These are phyloP conservation scores for Heliocidaris tuberculata DNA, from an alignment of 35 echinoderm and acorn worm genomes.

Conservation along the genomic window DNA sequence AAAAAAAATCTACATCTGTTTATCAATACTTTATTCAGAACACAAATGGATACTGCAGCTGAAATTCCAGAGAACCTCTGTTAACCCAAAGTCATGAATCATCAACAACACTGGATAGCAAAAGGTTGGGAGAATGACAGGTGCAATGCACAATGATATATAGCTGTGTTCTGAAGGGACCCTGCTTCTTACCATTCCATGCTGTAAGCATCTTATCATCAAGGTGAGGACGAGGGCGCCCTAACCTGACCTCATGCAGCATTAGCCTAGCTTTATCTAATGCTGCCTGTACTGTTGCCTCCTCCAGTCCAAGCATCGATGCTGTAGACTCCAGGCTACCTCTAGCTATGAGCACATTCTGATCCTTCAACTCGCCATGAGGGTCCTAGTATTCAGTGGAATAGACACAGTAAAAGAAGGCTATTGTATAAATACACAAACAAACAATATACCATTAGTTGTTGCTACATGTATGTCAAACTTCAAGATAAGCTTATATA, in stretches of 20 bases:
- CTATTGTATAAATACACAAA: not conserved
- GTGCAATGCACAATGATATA: too few relatives aligned
- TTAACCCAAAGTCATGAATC: too few relatives aligned
- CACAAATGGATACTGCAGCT: too few relatives aligned
- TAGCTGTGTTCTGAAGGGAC: too few relatives aligned
- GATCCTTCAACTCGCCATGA: conserved; percentile 81
- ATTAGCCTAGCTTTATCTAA: conserved; percentile 59
- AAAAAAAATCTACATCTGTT: too few relatives aligned
- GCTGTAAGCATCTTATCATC: conserved; percentile 95
- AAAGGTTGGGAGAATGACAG: too few relatives aligned
- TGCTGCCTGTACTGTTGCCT: conserved; percentile 46
- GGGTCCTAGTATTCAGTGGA: conserved; percentile 61
- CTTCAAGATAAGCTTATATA: too few relatives aligned
- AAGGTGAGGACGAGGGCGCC: conserved; percentile 84
- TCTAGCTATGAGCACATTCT: conserved; percentile 86
- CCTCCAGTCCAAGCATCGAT: conserved; percentile 47
- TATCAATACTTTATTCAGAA: too few relatives aligned
- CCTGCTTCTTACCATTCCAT: conserved; percentile 84
- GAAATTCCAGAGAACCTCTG: too few relatives aligned
- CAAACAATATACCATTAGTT: too few relatives aligned
- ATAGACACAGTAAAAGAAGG: not conserved
- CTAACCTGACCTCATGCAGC: conserved; percentile 64
- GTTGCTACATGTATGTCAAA: too few relatives aligned
- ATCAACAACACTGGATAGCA: too few relatives aligned
- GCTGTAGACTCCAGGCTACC: conserved; percentile 61